Base-by-base conservation (phyloP, 2,797 vertebrate genomes). In the Danio albolineatus region DNA sequence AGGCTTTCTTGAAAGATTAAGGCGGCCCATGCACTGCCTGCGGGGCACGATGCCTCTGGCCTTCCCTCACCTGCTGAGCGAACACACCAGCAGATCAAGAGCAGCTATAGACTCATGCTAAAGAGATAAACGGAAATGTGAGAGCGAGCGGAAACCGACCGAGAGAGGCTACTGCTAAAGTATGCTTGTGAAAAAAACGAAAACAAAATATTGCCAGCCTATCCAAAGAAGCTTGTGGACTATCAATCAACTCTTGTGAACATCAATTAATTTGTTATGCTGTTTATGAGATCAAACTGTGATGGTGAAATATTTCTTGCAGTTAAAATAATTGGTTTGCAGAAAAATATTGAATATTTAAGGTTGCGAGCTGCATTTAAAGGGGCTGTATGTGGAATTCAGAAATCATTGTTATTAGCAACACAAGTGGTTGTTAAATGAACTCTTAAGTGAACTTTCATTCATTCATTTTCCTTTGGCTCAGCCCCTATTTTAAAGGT, bases 31-130 rank as follows among this genome's bases (percentile, higher is more conserved):
- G 28, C 28, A 21, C 57, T 76, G 72, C 56, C 77, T 62, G 61
- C 74, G 51, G 75, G 76, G 62, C 61, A 66, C 14, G 60, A 57
- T 60, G 75, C 81, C 74, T 70, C 65, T 54, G 48, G 76, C 71
- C 64, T 72, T 79, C 46, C 71, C 78, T 71, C 72, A 64, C 71
- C 71, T 75, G 64, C 82, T 62, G 64, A 57, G 77, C 75, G 76
- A 71, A 81, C 62, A 75, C 77, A 79, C 62, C 28, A 38, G 46
- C 39, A 79, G 76, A 79, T 79, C 76, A 79, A 79, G 70, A 79
- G 77, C 46, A 71, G 67, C 77, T 72, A 39, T 39, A 72, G 60
- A 64, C 59, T 64, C 44, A 48, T 39, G 46, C 74, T 77, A 41
- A 72, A 72, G 19, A 79, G 67, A 49, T 79, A 71, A 79, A 54